Conservation (phyloP, 2,113 vertebrate species). For the Pseudonaja textilis region DNA sequence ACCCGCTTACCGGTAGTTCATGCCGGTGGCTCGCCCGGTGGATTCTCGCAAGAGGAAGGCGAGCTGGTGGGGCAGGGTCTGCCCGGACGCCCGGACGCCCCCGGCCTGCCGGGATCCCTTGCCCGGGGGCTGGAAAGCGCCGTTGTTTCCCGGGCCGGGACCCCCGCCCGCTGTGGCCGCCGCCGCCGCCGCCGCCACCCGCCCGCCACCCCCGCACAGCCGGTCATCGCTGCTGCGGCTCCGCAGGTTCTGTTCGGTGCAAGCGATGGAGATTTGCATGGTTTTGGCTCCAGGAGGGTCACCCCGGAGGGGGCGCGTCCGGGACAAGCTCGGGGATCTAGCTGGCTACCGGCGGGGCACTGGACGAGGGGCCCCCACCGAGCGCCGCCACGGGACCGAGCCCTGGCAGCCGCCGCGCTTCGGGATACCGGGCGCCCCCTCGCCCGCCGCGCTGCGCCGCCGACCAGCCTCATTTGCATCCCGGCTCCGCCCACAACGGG, state of each 20-base stretch:
- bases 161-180: constrained; percentile 57
- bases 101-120: constrained; percentile 69
- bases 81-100: constrained; percentile 58
- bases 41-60: constrained; percentile 84
- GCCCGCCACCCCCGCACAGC: constrained; percentile 70
- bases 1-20: too few species aligned
- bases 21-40: too few species aligned
- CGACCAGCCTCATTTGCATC: constrained; percentile 4
- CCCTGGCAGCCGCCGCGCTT: background rate
- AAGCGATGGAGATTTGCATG: constrained; percentile 92
- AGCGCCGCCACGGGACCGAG: too few species aligned
- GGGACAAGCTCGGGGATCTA: background rate
- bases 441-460: too few species aligned
- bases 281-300: constrained; percentile 5
- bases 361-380: too few species aligned
- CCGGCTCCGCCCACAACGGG: background rate
- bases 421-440: background rate
- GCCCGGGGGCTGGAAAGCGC: constrained; percentile 55
- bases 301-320: too few species aligned
- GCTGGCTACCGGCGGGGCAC: background rate
- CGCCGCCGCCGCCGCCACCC: background rate
- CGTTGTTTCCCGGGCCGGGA: constrained; percentile 74
- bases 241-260: constrained; percentile 91
- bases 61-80: constrained; percentile 68
- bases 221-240: constrained; percentile 88